These are phyloP conservation scores for Lagopus muta DNA, from an alignment of 2,113 vertebrate genomes.

Conservation along the genomic window DNA sequence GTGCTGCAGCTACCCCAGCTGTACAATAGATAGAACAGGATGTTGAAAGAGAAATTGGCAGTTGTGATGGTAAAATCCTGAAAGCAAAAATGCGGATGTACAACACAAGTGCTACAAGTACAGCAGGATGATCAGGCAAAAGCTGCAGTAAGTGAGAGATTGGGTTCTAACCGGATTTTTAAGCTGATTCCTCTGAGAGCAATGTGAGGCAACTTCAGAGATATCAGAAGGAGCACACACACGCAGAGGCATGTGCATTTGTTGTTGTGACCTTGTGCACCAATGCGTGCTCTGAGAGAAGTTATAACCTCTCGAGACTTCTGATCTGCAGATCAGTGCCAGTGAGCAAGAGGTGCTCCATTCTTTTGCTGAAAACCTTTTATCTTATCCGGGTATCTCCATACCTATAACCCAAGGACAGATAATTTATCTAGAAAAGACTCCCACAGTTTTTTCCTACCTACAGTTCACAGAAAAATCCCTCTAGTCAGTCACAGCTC, in stretches of 20 bases:
- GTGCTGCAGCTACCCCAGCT: neutral
- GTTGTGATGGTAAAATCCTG: neutral
- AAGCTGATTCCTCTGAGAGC: neutral
- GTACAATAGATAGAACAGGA: slow-evolving; percentile 5
- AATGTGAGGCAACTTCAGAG: neutral
- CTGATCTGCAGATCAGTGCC: neutral
- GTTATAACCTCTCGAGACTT: neutral
- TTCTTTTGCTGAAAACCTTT: neutral
- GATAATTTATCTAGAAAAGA: neutral
- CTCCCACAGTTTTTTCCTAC: neutral
- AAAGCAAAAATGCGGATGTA: neutral
- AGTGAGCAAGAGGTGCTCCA: neutral
- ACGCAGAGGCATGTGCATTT: neutral
- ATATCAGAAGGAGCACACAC: neutral
- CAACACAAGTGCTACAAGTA: neutral
- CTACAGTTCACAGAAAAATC: neutral
- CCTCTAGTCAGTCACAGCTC: neutral
- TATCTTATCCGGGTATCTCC: neutral
- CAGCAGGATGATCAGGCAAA: neutral
- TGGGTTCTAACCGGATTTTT: neutral
- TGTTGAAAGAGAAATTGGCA: neutral
- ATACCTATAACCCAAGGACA: neutral
- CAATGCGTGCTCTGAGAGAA: neutral
- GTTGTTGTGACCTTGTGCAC: neutral
- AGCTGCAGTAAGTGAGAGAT: neutral